phyloP scores from a whole-genome alignment of 30 jellyfish, hydroid and myxozoan genomes.

The Turritopsis dohrnii region DNA sequence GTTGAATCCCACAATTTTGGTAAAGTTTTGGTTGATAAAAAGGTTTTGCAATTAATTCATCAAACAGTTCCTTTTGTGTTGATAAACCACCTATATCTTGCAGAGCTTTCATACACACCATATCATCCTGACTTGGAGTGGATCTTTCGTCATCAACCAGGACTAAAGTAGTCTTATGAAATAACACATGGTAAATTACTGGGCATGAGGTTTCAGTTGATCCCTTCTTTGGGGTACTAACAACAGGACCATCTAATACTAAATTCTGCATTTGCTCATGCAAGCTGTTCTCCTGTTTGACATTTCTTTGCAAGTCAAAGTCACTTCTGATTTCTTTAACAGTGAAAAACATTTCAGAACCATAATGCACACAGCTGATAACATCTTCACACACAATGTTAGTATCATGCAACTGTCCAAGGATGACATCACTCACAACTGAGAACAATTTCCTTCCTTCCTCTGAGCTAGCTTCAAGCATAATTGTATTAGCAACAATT shows the following conservation, averaged over 20 bases:
- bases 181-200: background rate
- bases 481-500: background rate
- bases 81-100: conserved; percentile 30
- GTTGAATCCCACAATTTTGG: conserved; percentile 30
- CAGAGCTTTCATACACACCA: background rate
- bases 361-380: conserved; percentile 16
- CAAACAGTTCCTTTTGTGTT: background rate
- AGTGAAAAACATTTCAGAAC: background rate
- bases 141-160: background rate
- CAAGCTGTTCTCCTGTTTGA: background rate
- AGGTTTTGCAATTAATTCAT: conserved; percentile 10
- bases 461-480: background rate
- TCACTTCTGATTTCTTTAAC: conserved; percentile 15
- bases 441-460: background rate
- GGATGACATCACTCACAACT: background rate
- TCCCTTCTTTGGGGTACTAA: conserved; percentile 24
- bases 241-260: background rate
- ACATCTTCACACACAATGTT: conserved; percentile 21
- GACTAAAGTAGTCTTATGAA: background rate
- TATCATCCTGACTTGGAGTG: background rate
- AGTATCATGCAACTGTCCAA: conserved; percentile 19
- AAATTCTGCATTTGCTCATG: background rate
- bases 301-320: background rate
- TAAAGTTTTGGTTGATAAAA: conserved; percentile 13
- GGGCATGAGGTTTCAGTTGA: background rate